Conservation (phyloP, 2,797 vertebrate genomes). For the Sebastes alutus region DNA sequence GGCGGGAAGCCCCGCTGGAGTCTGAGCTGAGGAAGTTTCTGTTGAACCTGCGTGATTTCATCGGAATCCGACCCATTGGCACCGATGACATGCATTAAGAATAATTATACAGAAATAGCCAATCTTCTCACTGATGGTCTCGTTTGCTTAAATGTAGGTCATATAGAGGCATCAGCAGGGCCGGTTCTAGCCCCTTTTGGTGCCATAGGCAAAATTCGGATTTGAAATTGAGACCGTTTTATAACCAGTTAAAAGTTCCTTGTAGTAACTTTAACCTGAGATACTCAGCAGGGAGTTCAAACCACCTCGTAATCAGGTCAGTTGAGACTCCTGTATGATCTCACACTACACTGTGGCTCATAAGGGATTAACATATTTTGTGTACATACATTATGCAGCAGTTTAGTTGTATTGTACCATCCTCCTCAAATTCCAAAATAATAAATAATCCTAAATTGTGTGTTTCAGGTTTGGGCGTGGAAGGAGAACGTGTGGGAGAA, state of each 20-base stretch:
- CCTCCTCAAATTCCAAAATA: too few relatives aligned
- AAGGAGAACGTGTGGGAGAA: slow-evolving; percentile 95
- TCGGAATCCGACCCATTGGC: neutral
- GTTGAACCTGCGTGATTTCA: neutral
- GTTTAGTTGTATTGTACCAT: neutral
- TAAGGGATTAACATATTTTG: neutral
- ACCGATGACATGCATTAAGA: neutral
- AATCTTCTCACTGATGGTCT: neutral
- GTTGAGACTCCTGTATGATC: neutral
- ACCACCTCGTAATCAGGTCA: neutral
- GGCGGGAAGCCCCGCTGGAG: neutral
- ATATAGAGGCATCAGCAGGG: neutral
- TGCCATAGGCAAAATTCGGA: too few relatives aligned
- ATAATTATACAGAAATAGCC: neutral
- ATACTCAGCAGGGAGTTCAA: neutral
- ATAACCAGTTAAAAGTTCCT: neutral
- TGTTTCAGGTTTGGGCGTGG: slow-evolving; percentile 94
- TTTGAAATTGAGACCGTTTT: neutral
- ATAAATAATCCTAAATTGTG: neutral
- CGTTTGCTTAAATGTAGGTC: neutral
- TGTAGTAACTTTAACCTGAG: neutral
- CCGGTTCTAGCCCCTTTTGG: too few relatives aligned
- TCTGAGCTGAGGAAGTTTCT: neutral
- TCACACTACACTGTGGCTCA: neutral
- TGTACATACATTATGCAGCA: neutral